phyloP scores from a whole-genome alignment of 2,888 invertebrate genomes.

The Hartigia nigra region DNA sequence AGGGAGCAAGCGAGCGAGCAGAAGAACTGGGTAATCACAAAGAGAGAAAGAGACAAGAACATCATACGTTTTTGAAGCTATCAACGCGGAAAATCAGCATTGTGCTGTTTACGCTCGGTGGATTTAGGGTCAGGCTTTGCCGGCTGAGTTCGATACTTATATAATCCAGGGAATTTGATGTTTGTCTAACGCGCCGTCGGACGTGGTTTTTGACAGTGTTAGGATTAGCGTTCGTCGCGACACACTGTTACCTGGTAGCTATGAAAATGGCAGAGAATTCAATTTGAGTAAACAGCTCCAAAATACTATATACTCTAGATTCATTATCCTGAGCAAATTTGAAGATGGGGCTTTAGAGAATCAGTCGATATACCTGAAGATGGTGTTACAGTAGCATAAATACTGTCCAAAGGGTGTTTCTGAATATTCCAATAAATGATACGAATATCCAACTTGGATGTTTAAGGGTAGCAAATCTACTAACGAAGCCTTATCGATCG shows the following conservation, averaged over 20 bases:
- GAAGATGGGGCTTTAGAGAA: background rate
- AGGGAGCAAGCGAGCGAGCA: background rate
- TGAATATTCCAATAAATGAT: background rate
- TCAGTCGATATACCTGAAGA: background rate
- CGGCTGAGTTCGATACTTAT: background rate
- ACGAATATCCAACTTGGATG: background rate
- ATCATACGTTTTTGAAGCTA: slow-evolving; percentile 41
- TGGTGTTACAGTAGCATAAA: background rate
- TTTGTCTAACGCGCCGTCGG: slow-evolving; percentile 45
- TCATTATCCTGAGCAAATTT: background rate
- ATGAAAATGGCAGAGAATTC: background rate
- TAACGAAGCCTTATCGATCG: background rate
- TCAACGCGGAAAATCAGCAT: slow-evolving; percentile 59
- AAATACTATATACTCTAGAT: background rate
- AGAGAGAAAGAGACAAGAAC: slow-evolving; percentile 23
- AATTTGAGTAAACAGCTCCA: background rate
- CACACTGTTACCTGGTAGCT: background rate
- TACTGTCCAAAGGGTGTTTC: background rate
- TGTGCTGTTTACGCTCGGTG: slow-evolving; percentile 41
- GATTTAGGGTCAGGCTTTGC: slow-evolving; percentile 1
- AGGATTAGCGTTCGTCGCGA: slow-evolving; percentile 49
- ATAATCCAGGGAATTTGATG: slow-evolving; percentile 30
- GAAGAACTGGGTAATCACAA: background rate
- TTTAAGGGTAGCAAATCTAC: background rate
- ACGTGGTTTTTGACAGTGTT: slow-evolving; percentile 57